Base-by-base conservation (phyloP, 2,888 invertebrate species). In the Noctua pronuba region DNA sequence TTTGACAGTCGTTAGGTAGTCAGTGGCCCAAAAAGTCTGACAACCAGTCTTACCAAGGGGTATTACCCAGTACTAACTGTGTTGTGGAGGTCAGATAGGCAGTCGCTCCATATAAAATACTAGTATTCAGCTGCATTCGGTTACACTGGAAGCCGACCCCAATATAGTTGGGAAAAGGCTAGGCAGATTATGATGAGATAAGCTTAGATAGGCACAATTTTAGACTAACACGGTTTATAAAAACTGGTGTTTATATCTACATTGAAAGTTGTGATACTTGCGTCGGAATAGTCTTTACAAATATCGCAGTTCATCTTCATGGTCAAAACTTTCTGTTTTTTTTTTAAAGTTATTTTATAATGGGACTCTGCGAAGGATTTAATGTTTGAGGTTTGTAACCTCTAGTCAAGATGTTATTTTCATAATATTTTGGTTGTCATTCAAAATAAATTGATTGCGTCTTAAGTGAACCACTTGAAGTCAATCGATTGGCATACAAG, bases 381-480 rank as follows among this genome's bases (percentile, higher is more conserved):
- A 10, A 31, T 60, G 8, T 60, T 62, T 60, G 18, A 60, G 18
- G 8, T 8, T 60, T 18, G 60, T 8, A 10, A n/a, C 16, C 24
- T 41, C 16, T 41, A 41, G 8, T 41, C n/a, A n/a, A n/a, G n/a
- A 41, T 41, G 4, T n/a, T 65, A 65, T 65, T 65, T 41, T n/a
- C 41, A 18, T 64, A 64, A 16, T n/a, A 64, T 38, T 38, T 64
- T n/a, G 3, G 16, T 24, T 64, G 8, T 6, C 38, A n/a, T 46
- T 21, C 2, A n/a, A 72, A 67, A 44, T 28, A 58, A 73, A 35
- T 6, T 1, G n/a, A 38, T 41, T 66, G 24, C 11, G 44, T n/a
- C 49, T 0, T 60, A 41, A 79, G 67, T 49, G 68, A 67, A 49
- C 58, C 49, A 49, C 77, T 79, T 79, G 49, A 67, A 64, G n/a